phyloP scores from a whole-genome alignment of 2,888 invertebrate genomes.

The Trichopoda pennipes region DNA sequence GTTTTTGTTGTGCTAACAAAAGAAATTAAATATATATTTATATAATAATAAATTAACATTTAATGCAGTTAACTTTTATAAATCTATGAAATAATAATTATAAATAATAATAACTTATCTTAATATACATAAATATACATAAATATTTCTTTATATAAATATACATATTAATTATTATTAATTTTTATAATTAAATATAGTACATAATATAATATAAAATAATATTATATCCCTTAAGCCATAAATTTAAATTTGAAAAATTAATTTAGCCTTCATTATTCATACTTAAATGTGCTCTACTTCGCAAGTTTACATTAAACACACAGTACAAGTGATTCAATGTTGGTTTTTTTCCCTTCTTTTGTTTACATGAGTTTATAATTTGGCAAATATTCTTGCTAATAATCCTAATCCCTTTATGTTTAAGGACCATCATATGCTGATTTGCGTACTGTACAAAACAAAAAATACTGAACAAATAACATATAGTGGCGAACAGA shows the following conservation, averaged over 20 bases:
- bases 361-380: background rate
- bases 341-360: background rate
- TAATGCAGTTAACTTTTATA: conserved; percentile 56
- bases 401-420: too few relatives aligned
- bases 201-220: conserved; percentile 19
- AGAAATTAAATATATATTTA: background rate
- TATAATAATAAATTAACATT: conserved; percentile 21
- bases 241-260: conserved; percentile 5
- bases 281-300: background rate
- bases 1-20: conserved; percentile 36
- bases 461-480: too few relatives aligned
- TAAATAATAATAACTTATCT: conserved; percentile 24
- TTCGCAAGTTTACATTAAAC: background rate
- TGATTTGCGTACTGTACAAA: too few relatives aligned
- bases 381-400: too few relatives aligned
- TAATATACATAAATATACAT: conserved; percentile 12
- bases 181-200: conserved; percentile 39
- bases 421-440: too few relatives aligned
- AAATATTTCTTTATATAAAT: conserved; percentile 27
- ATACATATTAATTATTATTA: conserved; percentile 42
- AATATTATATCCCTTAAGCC: background rate
- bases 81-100: conserved; percentile 38
- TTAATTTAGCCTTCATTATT: conserved; percentile 11
- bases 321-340: background rate
- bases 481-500: too few relatives aligned